Percentiles rank a stretch among this genome's conserved stretches.
These are phyloP conservation scores for Scalopus aquaticus DNA, from an alignment of 2,113 vertebrate genomes.

Conservation along the genomic window DNA sequence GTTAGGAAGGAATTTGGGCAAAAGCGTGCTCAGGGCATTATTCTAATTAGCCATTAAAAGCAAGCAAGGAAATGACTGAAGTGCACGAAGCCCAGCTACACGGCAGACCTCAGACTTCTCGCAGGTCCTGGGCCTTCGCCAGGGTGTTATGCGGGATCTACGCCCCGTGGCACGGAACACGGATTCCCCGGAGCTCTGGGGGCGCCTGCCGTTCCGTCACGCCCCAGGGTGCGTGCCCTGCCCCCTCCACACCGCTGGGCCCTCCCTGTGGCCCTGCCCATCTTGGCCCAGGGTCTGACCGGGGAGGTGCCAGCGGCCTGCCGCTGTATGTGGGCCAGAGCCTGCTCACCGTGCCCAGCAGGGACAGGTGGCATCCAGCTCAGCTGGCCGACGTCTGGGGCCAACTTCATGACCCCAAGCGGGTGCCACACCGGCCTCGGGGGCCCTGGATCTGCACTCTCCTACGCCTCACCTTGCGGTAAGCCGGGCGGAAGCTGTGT, in stretches of 20 bases:
- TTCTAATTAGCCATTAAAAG: not conserved
- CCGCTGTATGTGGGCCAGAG: not conserved
- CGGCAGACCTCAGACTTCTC: not conserved
- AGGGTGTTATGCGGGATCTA: accelerated
- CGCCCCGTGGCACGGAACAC: not conserved
- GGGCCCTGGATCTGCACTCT: too few relatives aligned
- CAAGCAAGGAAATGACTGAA: not conserved
- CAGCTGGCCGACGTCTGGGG: not conserved
- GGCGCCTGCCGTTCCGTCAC: too few relatives aligned
- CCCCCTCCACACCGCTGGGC: too few relatives aligned
- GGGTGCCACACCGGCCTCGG: not conserved
- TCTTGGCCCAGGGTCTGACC: too few relatives aligned
- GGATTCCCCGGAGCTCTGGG: not conserved
- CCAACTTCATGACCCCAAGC: accelerated
- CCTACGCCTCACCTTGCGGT: slow-evolving; percentile 91
- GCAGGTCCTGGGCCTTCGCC: not conserved
- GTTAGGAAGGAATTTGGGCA: not conserved
- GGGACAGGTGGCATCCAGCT: not conserved
- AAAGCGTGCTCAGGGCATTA: not conserved
- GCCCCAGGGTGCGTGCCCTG: too few relatives aligned
- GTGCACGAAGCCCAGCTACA: not conserved
- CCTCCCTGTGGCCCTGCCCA: not conserved
- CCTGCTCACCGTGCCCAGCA: not conserved
- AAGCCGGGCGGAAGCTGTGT: slow-evolving; percentile 93
- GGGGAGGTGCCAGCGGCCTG: too few relatives aligned